phyloP scores from a whole-genome alignment of 2,797 vertebrate genomes.

The Chaunax sp. region DNA sequence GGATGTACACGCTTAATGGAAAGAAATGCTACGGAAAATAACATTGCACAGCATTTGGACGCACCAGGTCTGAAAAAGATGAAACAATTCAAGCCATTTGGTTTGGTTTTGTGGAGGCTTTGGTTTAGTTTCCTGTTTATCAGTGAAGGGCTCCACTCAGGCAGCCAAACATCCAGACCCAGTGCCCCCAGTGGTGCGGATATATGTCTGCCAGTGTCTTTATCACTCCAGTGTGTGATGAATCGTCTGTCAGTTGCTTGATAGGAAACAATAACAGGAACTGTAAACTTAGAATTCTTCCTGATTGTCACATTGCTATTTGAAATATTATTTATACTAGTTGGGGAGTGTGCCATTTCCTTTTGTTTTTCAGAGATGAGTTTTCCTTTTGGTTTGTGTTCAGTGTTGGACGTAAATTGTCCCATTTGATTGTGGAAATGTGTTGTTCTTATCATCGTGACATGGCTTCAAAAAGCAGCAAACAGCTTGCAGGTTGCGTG shows the following conservation, averaged over 20 bases:
- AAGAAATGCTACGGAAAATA: slow-evolving; percentile 2
- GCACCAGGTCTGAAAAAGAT: background rate
- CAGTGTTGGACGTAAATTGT: slow-evolving; percentile 25
- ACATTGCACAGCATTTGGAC: slow-evolving; percentile 3
- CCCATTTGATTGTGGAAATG: slow-evolving; percentile 4
- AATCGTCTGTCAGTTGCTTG: slow-evolving; percentile 75
- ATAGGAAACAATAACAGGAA: slow-evolving; percentile 89
- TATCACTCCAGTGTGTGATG: slow-evolving; percentile 78
- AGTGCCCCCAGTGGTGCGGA: slow-evolving; percentile 72
- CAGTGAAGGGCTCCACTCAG: slow-evolving; percentile 44
- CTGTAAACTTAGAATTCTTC: slow-evolving; percentile 81
- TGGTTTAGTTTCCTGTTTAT: slow-evolving; percentile 79
- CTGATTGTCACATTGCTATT: slow-evolving; percentile 72
- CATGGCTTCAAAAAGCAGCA: background rate
- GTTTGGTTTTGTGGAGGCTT: slow-evolving; percentile 39
- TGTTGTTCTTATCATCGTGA: slow-evolving; percentile 18
- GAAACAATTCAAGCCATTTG: background rate
- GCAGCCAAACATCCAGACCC: slow-evolving; percentile 67
- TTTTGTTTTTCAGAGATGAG: slow-evolving; percentile 55
- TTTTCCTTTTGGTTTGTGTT: slow-evolving; percentile 34
- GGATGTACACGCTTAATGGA: background rate
- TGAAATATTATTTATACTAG: slow-evolving; percentile 75
- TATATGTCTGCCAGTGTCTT: slow-evolving; percentile 75
- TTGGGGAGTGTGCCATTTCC: slow-evolving; percentile 64
- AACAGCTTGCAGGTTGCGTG: background rate